Base-by-base conservation (phyloP, 2,888 invertebrate genomes). In the Chloroclystis v-ata region DNA sequence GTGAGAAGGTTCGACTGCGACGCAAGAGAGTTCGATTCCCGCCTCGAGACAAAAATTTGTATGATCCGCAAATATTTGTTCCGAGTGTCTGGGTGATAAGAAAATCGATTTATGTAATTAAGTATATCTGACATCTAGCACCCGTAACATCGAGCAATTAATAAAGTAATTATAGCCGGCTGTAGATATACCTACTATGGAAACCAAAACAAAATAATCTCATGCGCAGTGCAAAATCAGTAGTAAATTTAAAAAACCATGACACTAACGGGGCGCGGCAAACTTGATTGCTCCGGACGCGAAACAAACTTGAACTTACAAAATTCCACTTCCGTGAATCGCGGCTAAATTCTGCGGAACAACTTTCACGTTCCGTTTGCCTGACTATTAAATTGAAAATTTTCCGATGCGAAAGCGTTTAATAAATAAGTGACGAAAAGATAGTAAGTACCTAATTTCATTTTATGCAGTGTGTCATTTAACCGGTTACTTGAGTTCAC, bases 291-390 rank as follows among this genome's bases (percentile, higher is more conserved):
- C 28, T 32, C 13, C 43, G 20, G 16, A 35, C 41, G 45, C 44
- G 46, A 54, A 51, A 44, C 42, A 16, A 51, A 51, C 40, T 40
- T 50, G 39, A 49, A 43, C 14, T 33, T 33, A 48, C 40, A 41
- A 41, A 54, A 50, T 50, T 13, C 49, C 20, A 56, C 40, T 47
- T 50, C 47, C 53, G 53, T 59, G 60, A 65, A 58, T 60, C 65
- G 63, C 59, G 54, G 56, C 56, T 45, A 59, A 58, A 55, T 59
- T 61, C 61, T 60, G 59, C 58, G 53, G 57, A 65, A 61, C 62
- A 59, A 67, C 67, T 67, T 67, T 67, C 67, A 53, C 65, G 56
- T 61, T 60, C 49, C 54, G 60, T 58, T 54, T 51, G 46, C 47
- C 42, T 47, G 51, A 35, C 52, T 51, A 60, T 54, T 54, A 58